A percentile compares a stretch with the other conserved stretches of the same genome.
Evolutionary conservation across 1,140 invertebrate species (phyloP).

Genomic region (Drosophila lacertosa): DNA sequence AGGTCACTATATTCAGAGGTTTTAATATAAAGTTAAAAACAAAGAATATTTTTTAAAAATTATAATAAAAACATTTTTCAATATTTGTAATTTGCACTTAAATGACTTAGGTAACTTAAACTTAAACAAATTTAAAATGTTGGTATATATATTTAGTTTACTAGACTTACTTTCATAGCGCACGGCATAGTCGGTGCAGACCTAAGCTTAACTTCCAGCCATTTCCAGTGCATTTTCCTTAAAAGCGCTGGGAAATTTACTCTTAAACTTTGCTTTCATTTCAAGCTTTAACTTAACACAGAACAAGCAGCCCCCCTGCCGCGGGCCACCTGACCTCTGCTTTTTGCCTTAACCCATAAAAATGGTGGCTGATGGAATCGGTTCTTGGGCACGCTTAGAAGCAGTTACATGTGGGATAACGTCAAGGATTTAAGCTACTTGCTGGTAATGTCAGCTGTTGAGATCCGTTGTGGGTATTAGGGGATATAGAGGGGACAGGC

Average conservation of each 20-base stretch:
- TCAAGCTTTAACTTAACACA: neutral
- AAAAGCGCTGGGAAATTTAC: conserved; percentile 41
- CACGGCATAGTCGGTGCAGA: conserved; percentile 10
- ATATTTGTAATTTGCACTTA: no score
- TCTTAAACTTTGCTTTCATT: conserved; percentile 25
- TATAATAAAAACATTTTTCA: no score
- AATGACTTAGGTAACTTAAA: no score
- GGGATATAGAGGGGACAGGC: neutral
- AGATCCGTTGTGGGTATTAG: conserved; percentile 32
- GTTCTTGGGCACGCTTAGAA: conserved; percentile 51
- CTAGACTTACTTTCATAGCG: neutral
- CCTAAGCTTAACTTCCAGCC: conserved; percentile 14
- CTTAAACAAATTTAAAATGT: no score
- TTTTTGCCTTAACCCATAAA: neutral
- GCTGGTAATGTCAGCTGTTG: conserved; percentile 56
- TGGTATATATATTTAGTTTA: no score
- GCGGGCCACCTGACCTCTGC: no score
- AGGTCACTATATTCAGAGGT: no score
- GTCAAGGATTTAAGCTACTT: conserved; percentile 73
- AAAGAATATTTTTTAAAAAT: no score
- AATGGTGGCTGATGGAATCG: conserved; percentile 16
- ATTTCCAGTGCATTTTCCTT: conserved; percentile 53
- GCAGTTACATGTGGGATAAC: conserved; percentile 60
- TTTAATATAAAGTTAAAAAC: no score
- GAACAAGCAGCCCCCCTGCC: neutral